Conservation (phyloP, 1,140 invertebrate genomes). For the Augochlora pura region DNA sequence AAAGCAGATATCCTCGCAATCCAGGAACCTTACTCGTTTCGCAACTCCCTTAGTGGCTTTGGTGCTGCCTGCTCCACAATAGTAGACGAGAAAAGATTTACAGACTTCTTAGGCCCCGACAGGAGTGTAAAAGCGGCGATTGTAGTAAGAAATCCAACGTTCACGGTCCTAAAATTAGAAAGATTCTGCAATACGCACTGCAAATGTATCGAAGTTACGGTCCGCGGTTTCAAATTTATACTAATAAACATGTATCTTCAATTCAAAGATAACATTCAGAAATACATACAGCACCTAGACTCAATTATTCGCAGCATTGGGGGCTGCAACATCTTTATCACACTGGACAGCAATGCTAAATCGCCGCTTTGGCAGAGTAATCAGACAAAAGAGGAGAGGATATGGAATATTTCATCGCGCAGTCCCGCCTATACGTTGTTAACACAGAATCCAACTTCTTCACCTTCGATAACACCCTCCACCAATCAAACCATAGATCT, state of each 20-base stretch:
- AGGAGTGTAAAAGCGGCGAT: neutral
- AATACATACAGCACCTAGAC: constrained; percentile 8
- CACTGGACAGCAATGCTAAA: no score
- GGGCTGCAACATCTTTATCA: no score
- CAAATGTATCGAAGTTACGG: neutral
- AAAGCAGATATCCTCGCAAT: no score
- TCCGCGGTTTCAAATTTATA: neutral
- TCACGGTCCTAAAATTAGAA: neutral
- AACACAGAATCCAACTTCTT: no score
- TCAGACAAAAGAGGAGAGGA: no score
- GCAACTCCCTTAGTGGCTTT: neutral
- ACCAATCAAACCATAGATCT: no score
- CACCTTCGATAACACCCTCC: no score
- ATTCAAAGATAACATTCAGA: neutral
- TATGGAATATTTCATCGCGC: no score
- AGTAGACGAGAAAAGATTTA: neutral
- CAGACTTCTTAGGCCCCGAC: neutral
- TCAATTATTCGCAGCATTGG: neutral
- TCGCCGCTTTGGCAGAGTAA: no score
- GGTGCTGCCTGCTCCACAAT: neutral
- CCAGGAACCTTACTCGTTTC: neutral
- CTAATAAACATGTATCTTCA: neutral
- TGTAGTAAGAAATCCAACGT: neutral
- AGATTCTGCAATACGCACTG: neutral
- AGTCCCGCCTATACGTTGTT: no score